A percentile compares a stretch with the other conserved stretches of the same genome.
Evolutionary conservation across 2,888 invertebrate genomes (phyloP).

Genomic region (Heliconius cydno): DNA sequence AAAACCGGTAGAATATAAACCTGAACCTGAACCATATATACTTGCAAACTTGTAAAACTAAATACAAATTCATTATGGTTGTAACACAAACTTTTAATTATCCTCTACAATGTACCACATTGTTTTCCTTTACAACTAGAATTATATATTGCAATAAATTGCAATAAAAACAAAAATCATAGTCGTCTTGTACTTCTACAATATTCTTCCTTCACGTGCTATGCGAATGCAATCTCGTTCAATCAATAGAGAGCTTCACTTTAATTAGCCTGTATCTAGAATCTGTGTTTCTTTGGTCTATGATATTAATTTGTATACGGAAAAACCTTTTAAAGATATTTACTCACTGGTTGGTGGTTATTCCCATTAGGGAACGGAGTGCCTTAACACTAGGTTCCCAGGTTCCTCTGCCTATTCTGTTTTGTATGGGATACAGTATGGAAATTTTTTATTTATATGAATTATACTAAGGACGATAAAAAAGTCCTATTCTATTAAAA

Average conservation of each 20-base stretch:
- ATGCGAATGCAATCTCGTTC: background rate
- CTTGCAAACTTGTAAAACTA: constrained; percentile 9
- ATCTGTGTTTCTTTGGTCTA: no score
- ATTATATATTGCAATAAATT: background rate
- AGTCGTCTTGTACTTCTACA: background rate
- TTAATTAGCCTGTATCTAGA: background rate
- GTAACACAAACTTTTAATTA: constrained; percentile 23
- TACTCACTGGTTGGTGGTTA: no score
- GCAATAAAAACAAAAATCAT: background rate
- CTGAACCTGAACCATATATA: background rate
- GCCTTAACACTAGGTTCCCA: no score
- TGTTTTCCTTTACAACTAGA: constrained; percentile 14
- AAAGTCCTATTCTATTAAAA: no score
- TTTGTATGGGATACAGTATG: no score
- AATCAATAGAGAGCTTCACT: constrained; percentile 5
- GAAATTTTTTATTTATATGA: no score
- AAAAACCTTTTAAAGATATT: no score
- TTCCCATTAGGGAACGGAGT: no score
- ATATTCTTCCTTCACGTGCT: background rate
- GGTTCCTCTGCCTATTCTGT: no score
- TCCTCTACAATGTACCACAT: constrained; percentile 5
- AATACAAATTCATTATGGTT: background rate
- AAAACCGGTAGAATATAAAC: no score
- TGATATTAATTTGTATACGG: no score
- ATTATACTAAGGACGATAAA: no score